Evolutionary conservation across 2,113 vertebrate species (phyloP), one percentile per base, ranked within the genome.

Genomic region (Sceloporus undulatus): DNA sequence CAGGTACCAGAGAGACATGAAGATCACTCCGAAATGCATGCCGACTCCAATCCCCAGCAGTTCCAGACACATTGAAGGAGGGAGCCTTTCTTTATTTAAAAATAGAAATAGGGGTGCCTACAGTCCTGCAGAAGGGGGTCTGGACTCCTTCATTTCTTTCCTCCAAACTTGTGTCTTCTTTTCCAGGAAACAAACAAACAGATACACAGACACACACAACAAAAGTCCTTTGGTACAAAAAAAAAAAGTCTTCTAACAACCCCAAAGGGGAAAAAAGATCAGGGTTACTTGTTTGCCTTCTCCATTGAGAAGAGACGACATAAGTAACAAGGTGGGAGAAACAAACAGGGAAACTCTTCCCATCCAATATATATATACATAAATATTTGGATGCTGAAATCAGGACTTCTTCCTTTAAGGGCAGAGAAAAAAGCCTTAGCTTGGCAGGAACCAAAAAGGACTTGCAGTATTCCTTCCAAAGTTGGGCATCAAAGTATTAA

Each of bases 21-120:
- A 95, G 87, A 96, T 85, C 88, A 95, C 94, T 92, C 95, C 93
- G 92, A 96, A 93, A 96, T 96, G 93, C 96, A 96, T 96, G 19
- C 94, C 95, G 94, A 92, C 89, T 94, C 93, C 93, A 89, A 93
- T 89, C 93, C 91, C 88, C 91, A 92, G 88, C 76, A 87, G 93
- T 91, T 93, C 94, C 88, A 91, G 94, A 91, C 94, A 94, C 95
- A 95, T 96, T 90, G 94, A 95, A 93, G 88, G 91, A 80, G 76
- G 92, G 82, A 83, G 83, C 87, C 82, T 79, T 86, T 4, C 87
- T 93, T 90, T 90, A 18, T 7, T 27, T 25, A 27, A 18, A 10
- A 42, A 52, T 27, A 40, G 9, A 23, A 54, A 81, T 23, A 66
- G n/a, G 54, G 82, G 76, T 77, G 84, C 79, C 62, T 29, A 83